These are phyloP conservation scores for Drosophila dives DNA, from an alignment of 2,888 invertebrate genomes.

Conservation along the genomic window DNA sequence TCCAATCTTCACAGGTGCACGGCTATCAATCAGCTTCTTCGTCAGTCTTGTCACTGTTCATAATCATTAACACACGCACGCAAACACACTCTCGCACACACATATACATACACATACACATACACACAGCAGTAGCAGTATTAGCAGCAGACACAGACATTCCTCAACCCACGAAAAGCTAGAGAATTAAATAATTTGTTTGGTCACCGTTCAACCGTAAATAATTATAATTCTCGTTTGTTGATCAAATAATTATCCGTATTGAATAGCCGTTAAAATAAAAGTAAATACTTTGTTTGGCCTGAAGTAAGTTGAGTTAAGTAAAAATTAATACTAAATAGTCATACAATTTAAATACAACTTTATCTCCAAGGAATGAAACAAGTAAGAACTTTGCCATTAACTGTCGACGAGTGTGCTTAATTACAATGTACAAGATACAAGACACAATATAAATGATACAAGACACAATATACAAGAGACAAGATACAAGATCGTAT, in stretches of 20 bases:
- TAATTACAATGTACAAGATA: background rate
- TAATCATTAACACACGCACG: slow-evolving; percentile 40
- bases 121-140: background rate
- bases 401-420: background rate
- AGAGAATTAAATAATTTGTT: background rate
- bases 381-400: background rate
- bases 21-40: slow-evolving; percentile 46
- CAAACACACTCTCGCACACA: background rate
- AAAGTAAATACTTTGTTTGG: background rate
- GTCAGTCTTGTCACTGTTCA: slow-evolving; percentile 31
- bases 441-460: background rate
- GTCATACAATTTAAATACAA: background rate
- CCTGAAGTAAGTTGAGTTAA: background rate
- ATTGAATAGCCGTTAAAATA: background rate
- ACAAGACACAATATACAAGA: background rate
- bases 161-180: background rate
- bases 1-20: slow-evolving; percentile 23
- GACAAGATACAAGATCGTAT: background rate
- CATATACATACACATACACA: background rate
- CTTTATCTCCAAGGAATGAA: background rate
- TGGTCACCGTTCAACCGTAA: background rate
- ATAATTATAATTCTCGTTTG: background rate
- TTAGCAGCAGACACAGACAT: background rate
- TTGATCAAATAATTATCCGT: background rate
- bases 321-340: background rate